Evolutionary conservation across 1,140 invertebrate species (phyloP), one percentile per base, ranked within the genome.

Genomic region (Brachionus angularis): DNA sequence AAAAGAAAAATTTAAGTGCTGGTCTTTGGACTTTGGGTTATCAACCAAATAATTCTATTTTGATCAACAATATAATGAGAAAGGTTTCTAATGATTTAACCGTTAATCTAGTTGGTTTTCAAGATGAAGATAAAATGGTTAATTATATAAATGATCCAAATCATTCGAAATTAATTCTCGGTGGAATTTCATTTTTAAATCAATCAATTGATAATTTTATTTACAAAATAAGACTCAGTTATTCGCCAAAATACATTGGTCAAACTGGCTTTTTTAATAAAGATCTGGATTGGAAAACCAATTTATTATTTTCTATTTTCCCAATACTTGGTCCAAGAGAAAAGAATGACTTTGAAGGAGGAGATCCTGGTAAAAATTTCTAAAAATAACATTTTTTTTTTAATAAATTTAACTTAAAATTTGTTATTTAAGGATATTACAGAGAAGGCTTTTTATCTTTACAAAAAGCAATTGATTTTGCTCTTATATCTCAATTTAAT

Each of bases 361-460:
- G 86, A 74, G 79, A 77, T 74, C 88, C 87, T 79, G 85, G 87
- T 88, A 79, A 76, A 73, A 73, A 42, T 3, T 52, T n/a, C n/a
- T 39, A 12, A 44, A 34, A 2, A 44, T 64, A 39, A 29, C 25
- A 34, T 8, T 72, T 53, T 36, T 69, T 53, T 47, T 36, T 36
- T 14, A 14, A 44, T 21, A 31, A 25, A 14, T 31, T 64, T 55
- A 46, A 53, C n/a, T n/a, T n/a, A 69, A 72, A 72, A 44, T 61
- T 72, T 39, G 1, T 39, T 21, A n/a, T 31, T 34, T 18, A 33
- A 58, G 53, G 53, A 2, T 89, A 89, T 78, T 83, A 81, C 21
- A 76, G 79, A 21, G 86, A 89, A 80, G 86, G 88, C 70, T 90
- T 89, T 77, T 77, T 89, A 16, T 82, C 84, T 2, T 74, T 90